Base-by-base conservation (phyloP, 1,140 invertebrate species). In the Pseudoatta argentina region DNA sequence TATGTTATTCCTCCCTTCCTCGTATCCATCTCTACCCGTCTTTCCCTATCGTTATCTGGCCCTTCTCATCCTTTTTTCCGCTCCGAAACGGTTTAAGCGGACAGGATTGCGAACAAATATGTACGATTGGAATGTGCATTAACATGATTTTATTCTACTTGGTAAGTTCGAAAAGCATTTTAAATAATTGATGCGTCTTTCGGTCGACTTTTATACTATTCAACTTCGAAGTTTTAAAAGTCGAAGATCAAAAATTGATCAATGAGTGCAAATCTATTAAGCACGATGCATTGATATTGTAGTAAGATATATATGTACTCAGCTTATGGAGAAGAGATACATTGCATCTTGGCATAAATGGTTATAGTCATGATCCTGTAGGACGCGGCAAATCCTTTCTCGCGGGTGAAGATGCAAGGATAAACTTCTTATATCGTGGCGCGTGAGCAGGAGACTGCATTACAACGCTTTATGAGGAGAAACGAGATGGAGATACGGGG, bases 1-100 rank as follows among this genome's bases (percentile, higher is more conserved):
- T 93, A 93, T 91, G 91, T 93, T 92, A 93, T 92, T 93, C 88
- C 89, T 82, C 69, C 78, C 55, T 73, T 39, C 59, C 78, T 8
- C 21, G 69, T 55, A 8, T 48, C 72, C 69, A 71, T 59, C 24
- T 61, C 30, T 34, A 73, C n/a, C 61, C 48, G 14, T 69, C 78
- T 48, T 63, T 88, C 66, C 39, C 75, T 83, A 59, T 73, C 77
- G 57, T 88, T 77, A 86, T 66, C 53, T 72, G 53, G 69, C 55
- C 64, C 44, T 85, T 81, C 67, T 71, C 79, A 44, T 61, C 55
- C 6, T 16, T 82, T 85, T 57, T 77, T 34, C 66, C 16, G 81
- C 34, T 24, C 5, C 21, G 21, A 27, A 61, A 66, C 34, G 61
- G 12, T 78, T 78, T 78, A 78, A 71, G 27, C 39, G 24, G 16